Evolutionary conservation across 1,140 invertebrate species (phyloP), one percentile per base, ranked within the genome.

Genomic region (Drosophila funebris): DNA sequence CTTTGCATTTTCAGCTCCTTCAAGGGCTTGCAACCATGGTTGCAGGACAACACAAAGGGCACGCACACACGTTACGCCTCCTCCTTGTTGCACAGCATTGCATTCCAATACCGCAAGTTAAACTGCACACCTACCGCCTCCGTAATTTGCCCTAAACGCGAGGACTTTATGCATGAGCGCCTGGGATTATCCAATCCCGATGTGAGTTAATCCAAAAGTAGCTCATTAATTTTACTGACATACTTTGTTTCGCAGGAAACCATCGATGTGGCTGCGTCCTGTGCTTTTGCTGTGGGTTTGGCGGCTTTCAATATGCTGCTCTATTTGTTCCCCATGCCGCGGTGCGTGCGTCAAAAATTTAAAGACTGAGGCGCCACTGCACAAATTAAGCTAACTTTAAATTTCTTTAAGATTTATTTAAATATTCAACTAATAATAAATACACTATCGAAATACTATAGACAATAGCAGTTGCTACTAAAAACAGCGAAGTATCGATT

Each of bases 341-440:
- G 95, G n/a, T 96, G 95, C 88, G 93, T 98, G 4, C 97, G 96
- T 90, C 95, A 95, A 18, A 98, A 98, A 92, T 98, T 98, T 92
- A 94, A 96, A 87, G 96, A 97, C 90, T 96, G 92, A 94, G 11
- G 5, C n/a, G 1, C 16, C 24, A 18, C 9, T 33, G 6, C 29
- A 57, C 14, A 44, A 8, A 53, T 31, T 22, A 13, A 56, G 44
- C 31, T 24, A 33, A 31, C 9, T 7, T 48, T 11, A 66, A 43
- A 13, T 9, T 11, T 3, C 9, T 5, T 60, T 33, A 46, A 61
- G 31, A 46, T 20, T 27, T 3, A 48, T 48, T 61, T 48, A 44
- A 48, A 18, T 7, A 39, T 18, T 6, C 13, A 37, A n/a, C 39
- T 43, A 3, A 18, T 24, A 60, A 60, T 20, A 29, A 20, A 46